A percentile compares a stretch with the other conserved stretches of the same genome.
Conservation (phyloP, 2,797 vertebrate genomes). For the Helarctos malayanus region DNA sequence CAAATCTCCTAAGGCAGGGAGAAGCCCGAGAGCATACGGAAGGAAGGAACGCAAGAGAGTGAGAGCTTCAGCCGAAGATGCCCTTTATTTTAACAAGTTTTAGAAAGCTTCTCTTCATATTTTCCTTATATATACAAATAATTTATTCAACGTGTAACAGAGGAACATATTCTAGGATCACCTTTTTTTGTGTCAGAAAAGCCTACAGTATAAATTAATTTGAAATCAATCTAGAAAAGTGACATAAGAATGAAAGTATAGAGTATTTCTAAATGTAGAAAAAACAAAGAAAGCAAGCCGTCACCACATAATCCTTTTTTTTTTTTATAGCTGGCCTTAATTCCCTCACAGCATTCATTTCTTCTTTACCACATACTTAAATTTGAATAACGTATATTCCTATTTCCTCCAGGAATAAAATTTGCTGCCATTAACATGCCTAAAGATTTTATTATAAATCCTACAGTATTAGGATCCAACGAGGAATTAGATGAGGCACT, state of each 20-base stretch:
- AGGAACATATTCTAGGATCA: not conserved
- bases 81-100: not conserved
- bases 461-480: not conserved
- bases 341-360: not conserved
- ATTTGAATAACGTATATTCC: not conserved
- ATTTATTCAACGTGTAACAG: not conserved
- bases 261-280: not conserved
- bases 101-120: not conserved
- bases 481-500: not conserved
- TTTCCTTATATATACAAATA: not conserved
- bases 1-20: constrained; percentile 16
- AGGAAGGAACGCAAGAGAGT: not conserved
- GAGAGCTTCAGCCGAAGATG: not conserved
- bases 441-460: constrained; percentile 27
- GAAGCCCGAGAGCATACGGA: not conserved
- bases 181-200: not conserved
- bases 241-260: not conserved
- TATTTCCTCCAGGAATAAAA: not conserved
- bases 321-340: not conserved
- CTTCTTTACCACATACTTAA: not conserved
- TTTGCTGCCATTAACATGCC: not conserved
- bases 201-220: not conserved
- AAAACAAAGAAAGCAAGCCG: not conserved
- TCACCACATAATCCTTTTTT: not conserved
- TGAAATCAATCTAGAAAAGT: not conserved